Conservation (phyloP, 2,797 vertebrate genomes). For the Gymnodraco acuticeps region DNA sequence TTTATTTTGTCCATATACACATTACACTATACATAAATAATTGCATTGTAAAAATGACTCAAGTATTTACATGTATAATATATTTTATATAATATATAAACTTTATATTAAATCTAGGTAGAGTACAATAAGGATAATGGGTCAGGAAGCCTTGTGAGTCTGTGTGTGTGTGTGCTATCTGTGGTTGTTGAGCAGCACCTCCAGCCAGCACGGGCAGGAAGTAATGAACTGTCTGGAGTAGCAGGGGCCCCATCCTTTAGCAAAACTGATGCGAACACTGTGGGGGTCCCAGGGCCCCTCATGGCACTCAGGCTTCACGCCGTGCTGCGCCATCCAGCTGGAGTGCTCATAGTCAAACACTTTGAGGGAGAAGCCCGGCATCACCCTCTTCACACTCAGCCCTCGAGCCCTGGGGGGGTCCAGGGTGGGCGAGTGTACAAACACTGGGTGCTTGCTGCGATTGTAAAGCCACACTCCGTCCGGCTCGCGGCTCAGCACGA, state of each 20-base stretch:
- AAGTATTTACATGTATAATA: conserved; percentile 99
- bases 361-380: conserved; percentile 96
- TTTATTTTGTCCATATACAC: conserved; percentile 94
- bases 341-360: conserved; percentile 96
- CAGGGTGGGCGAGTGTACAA: conserved; percentile 98
- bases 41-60: conserved; percentile 99
- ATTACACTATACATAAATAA: conserved; percentile 99
- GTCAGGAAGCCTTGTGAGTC: conserved; percentile 56
- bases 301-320: conserved; percentile 84
- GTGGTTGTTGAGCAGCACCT: conserved; percentile 94
- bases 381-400: conserved; percentile 93
- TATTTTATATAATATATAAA: conserved; percentile 99
- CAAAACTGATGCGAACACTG: conserved; percentile 97
- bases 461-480: conserved; percentile 99
- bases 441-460: conserved; percentile 96
- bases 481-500: conserved; percentile 93
- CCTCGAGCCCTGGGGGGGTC: conserved; percentile 89
- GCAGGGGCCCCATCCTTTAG: conserved; percentile 97
- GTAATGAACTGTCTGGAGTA: conserved; percentile 99
- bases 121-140: conserved; percentile 92
- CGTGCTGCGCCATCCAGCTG: conserved; percentile 87
- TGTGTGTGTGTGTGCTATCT: conserved; percentile 82
- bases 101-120: conserved; percentile 99
- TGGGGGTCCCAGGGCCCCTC: conserved; percentile 97
- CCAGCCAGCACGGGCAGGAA: conserved; percentile 97